These are phyloP conservation scores for Simalia tracyae DNA, from an alignment of 2,797 vertebrate genomes.

Conservation along the genomic window DNA sequence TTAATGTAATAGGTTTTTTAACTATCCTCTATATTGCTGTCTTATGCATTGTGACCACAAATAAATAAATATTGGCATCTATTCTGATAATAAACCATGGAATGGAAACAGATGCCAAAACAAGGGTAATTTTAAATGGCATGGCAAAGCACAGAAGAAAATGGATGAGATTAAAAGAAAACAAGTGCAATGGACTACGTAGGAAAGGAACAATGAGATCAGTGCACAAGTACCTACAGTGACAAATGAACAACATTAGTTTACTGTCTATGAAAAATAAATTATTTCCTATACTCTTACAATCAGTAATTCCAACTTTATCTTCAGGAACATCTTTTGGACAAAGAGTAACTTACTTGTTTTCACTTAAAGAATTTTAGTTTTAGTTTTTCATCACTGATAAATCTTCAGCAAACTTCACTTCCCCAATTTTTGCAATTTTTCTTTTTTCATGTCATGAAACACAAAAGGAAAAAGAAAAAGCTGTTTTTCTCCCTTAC, in stretches of 20 bases:
- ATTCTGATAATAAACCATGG: not conserved
- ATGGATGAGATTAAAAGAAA: not conserved
- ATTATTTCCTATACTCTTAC: not conserved
- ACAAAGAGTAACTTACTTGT: not conserved
- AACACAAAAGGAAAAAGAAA: not conserved
- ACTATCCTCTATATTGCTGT: not conserved
- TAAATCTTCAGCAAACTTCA: not conserved
- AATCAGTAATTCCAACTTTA: not conserved
- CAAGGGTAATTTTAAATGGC: not conserved
- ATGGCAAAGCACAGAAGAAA: not conserved
- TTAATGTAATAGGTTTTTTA: not conserved
- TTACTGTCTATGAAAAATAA: not conserved
- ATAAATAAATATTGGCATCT: not conserved
- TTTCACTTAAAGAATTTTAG: not conserved
- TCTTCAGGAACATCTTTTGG: not conserved
- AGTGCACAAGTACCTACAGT: not conserved
- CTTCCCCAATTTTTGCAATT: not conserved
- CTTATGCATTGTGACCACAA: not conserved
- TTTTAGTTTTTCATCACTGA: not conserved
- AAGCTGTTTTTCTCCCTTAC: not conserved
- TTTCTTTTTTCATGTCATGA: not conserved
- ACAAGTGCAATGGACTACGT: not conserved
- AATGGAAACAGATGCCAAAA: not conserved
- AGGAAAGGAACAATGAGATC: not conserved
- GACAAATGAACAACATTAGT: not conserved